Evolutionary conservation across 37 sponge, comb jelly and placozoan species (phyloP), one percentile per base, ranked within the genome.

Genomic region (Ephydatia muelleri): DNA sequence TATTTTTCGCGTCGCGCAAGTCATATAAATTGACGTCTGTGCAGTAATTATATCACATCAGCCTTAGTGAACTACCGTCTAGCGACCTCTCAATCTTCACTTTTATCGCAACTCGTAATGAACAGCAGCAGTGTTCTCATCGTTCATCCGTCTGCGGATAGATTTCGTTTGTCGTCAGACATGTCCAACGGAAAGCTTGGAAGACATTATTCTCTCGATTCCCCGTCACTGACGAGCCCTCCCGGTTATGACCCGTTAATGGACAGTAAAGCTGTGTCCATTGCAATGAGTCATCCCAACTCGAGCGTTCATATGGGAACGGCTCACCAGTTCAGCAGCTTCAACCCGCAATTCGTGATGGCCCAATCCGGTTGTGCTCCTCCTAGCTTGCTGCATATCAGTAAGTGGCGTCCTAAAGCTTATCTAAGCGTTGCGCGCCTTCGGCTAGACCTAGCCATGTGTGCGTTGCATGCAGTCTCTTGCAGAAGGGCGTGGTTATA

Each of bases 111-210:
- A 6, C 43, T 43, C 43, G 43, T 22, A 65, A 89, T 89, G 90
- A 84, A 89, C 68, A 89, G 75, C 80, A 89, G 90, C 81, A 89
- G 90, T 38, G 90, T 89, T 19, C 72, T 89, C 68, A 83, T 89
- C n/a, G 90, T 89, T 25, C 84, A 89, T 40, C 90, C 84, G 1
- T 64, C 83, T 26, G 73, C 82, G 19, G 76, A 88, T 34, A 36
- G 88, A 30, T 88, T 88, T 47, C 79, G 86, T 25, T 66, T 86
- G 72, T n/a, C n/a, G 72, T 73, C 86, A 13, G 81, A 80, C 65
- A 88, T 88, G 88, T 69, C 88, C 33, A 74, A 66, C 32, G 82
- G 88, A 37, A 87, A 87, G 40, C 48, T 79, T 14, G 16, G 35
- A 2, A 75, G 90, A 25, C 90, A 89, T 43, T 89, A 84, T 64